These are phyloP conservation scores for Petrocephalus sullivani DNA, from an alignment of 2,797 vertebrate genomes.

Conservation along the genomic window DNA sequence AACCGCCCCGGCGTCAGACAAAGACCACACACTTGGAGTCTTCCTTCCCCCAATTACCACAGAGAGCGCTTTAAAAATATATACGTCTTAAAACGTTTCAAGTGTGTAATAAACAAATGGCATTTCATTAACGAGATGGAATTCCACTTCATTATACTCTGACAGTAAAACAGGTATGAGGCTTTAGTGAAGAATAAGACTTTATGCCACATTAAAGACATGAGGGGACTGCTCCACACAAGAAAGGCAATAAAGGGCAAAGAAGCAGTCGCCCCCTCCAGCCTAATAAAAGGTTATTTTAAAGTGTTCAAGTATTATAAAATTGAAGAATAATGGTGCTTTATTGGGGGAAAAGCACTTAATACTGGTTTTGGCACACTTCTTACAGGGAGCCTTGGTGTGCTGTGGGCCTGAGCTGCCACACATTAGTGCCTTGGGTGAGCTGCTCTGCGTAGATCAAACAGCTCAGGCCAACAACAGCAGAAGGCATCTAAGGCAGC, in stretches of 20 bases:
- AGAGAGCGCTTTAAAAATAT: constrained; percentile 31
- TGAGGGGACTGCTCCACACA: constrained; percentile 44
- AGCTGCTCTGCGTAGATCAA: not conserved
- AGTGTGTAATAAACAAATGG: constrained; percentile 56
- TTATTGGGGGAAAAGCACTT: not conserved
- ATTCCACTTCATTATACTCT: constrained; percentile 30
- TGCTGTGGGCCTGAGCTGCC: not conserved
- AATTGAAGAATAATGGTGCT: not conserved
- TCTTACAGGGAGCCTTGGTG: no score
- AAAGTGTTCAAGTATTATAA: constrained; percentile 21
- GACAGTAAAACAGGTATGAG: constrained; percentile 46
- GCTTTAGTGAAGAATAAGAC: constrained; percentile 50
- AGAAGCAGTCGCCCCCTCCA: constrained; percentile 22
- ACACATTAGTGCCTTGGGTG: not conserved
- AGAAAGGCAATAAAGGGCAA: constrained; percentile 36
- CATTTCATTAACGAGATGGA: constrained; percentile 52
- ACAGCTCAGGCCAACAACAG: not conserved
- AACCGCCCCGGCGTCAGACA: constrained; percentile 50
- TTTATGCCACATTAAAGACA: constrained; percentile 19
- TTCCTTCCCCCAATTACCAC: constrained; percentile 37
- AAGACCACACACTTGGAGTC: constrained; percentile 70
- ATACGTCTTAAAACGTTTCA: constrained; percentile 51
- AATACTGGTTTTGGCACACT: not conserved
- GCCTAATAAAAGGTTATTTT: constrained; percentile 17
- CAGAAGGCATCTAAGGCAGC: not conserved